Evolutionary conservation across 2,888 invertebrate species (phyloP).

Genomic region (Chaetogeoica ovagalla): DNA sequence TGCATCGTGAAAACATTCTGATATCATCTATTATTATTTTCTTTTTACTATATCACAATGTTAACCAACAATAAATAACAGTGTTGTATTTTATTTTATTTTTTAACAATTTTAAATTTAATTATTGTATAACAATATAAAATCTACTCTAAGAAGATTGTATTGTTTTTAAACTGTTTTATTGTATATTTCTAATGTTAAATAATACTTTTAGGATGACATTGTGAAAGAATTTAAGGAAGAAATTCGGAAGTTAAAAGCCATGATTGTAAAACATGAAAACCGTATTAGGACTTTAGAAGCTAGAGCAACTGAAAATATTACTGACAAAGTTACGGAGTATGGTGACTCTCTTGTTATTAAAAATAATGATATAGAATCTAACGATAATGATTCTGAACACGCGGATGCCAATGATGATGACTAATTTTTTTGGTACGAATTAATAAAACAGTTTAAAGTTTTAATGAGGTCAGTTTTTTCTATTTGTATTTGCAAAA

Average conservation of each 20-base stretch:
- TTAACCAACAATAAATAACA: no score
- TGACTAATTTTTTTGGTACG: constrained; percentile 18
- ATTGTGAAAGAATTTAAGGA: constrained; percentile 82
- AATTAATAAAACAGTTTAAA: constrained; percentile 21
- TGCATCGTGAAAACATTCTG: no score
- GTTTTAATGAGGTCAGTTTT: constrained; percentile 24
- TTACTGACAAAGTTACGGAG: constrained; percentile 26
- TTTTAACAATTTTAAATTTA: no score
- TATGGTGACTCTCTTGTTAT: constrained; percentile 17
- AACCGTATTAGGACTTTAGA: constrained; percentile 80
- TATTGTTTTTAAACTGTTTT: not conserved
- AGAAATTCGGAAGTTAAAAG: constrained; percentile 87
- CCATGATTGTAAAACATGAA: constrained; percentile 93
- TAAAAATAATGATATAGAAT: constrained; percentile 38
- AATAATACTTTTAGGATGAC: constrained; percentile 65
- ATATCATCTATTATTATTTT: no score
- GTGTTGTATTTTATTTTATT: no score
- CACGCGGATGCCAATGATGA: constrained; percentile 24
- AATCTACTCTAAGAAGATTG: not conserved
- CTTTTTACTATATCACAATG: no score
- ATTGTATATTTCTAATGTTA: constrained; percentile 4
- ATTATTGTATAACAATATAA: no score
- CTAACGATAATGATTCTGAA: constrained; percentile 36
- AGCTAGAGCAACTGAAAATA: constrained; percentile 60
- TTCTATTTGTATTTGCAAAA: constrained; percentile 27